Evolutionary conservation across 2,888 invertebrate genomes (phyloP), one percentile per base, ranked within the genome.

Genomic region (Hyposoter dolosus): DNA sequence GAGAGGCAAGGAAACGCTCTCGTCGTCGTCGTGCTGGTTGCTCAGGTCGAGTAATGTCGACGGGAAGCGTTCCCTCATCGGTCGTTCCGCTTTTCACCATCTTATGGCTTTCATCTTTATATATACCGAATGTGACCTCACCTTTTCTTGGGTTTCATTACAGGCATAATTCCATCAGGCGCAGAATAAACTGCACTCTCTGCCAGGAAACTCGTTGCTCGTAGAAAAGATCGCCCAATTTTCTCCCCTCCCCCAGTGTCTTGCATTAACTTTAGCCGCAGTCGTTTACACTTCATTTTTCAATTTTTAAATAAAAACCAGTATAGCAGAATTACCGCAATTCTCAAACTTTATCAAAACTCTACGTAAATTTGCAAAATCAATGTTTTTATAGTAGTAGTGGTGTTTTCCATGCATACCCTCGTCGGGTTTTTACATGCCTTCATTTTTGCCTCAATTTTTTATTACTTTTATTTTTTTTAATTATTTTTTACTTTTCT

Each of bases 11-110:
- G 69, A 72, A 83, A 78, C 53, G 50, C 32, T 60, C 15, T 63
- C 40, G 75, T 69, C 56, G 40, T n/a, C 71, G 50, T 35, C 65
- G 65, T 65, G 35, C 35, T 50, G 17, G 71, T 71, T 19, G 19
- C 32, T 56, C 5, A 23, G 56, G 71, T 71, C n/a, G 74, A 40
- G 10, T 17, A 76, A 60, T 45, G 32, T 56, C 53, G 82, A 82
- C 40, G 76, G 56, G 69, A 71, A 76, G 63, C 69, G 82, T 76
- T 82, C 76, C 69, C 28, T 82, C 82, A 63, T 76, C 69, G n/a
- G 43, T 17, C 40, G 74, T 65, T 84, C 43, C 23, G 69, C 35
- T 75, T 69, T 56, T 17, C 23, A 56, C 68, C 45, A 32, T 80
- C 50, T 75, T 19, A 79, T 80, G 32, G 56, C 35, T 45, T 60